Evolutionary conservation across 1,140 invertebrate genomes (phyloP).

Genomic region (Mesaphorura yosii): DNA sequence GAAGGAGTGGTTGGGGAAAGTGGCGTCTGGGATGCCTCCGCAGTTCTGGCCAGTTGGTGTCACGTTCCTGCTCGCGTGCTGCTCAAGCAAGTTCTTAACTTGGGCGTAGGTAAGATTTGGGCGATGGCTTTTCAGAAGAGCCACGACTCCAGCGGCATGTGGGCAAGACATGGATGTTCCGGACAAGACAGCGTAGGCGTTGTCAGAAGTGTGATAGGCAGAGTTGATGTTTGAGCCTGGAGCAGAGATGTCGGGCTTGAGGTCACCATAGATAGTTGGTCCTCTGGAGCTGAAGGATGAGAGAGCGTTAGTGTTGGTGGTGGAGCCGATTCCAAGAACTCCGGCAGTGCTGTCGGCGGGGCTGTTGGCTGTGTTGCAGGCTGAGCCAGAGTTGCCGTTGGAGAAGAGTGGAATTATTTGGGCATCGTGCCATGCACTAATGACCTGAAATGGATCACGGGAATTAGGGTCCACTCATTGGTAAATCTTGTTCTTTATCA

Average conservation of each 20-base stretch:
- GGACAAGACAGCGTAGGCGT: constrained; percentile 3
- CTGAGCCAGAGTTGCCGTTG: constrained; percentile 5
- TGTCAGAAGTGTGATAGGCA: constrained; percentile 1
- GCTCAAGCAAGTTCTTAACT: not conserved
- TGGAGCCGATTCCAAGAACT: constrained; percentile 8
- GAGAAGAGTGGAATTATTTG: constrained; percentile 11
- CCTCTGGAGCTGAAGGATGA: constrained; percentile 5
- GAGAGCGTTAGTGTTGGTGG: constrained; percentile 8
- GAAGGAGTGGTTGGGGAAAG: constrained; percentile 7
- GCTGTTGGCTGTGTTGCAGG: constrained; percentile 1
- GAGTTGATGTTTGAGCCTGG: constrained; percentile 8
- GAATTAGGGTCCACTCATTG: no score
- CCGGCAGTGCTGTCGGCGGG: constrained; percentile 6
- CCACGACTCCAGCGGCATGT: constrained; percentile 12
- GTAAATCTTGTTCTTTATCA: no score
- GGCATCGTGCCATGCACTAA: constrained; percentile 5
- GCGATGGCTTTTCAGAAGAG: not conserved
- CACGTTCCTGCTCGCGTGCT: not conserved
- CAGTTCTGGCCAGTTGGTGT: constrained; percentile 4
- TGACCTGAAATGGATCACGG: no score
- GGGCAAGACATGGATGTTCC: constrained; percentile 14
- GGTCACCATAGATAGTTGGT: constrained; percentile 1
- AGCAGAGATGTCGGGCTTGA: constrained; percentile 7
- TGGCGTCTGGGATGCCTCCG: not conserved
- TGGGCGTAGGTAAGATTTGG: not conserved